phyloP scores from a whole-genome alignment of 2,113 vertebrate genomes.

The Engystomops pustulosus region DNA sequence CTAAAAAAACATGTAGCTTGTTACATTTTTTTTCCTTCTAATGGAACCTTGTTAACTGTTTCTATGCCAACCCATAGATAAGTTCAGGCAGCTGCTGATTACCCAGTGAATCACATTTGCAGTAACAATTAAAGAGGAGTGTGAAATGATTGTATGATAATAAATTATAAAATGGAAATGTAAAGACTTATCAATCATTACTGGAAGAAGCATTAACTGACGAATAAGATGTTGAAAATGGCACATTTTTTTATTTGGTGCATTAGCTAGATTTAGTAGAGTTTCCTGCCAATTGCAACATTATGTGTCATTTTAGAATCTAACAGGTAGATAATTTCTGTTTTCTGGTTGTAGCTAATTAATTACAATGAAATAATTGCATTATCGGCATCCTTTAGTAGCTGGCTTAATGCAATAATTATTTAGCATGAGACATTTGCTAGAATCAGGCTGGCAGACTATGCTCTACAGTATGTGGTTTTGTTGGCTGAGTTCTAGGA shows the following conservation, averaged over 20 bases:
- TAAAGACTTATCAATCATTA: conserved; percentile 76
- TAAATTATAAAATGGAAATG: conserved; percentile 65
- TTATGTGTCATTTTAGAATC: conserved; percentile 50
- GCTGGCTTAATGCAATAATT: conserved; percentile 42
- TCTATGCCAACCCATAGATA: conserved; percentile 71
- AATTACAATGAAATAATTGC: conserved; percentile 49
- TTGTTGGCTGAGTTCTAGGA: neutral
- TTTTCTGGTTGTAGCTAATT: conserved; percentile 51
- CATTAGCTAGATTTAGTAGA: conserved; percentile 19
- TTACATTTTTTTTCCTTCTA: conserved; percentile 62
- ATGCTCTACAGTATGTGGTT: neutral
- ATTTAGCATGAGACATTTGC: conserved; percentile 40
- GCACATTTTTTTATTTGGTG: conserved; percentile 65
- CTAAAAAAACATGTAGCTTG: neutral
- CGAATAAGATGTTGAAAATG: conserved; percentile 69
- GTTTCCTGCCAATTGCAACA: conserved; percentile 55
- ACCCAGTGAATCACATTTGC: conserved; percentile 78
- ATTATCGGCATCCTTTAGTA: conserved; percentile 35
- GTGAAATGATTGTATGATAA: conserved; percentile 71
- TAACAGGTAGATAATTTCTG: conserved; percentile 46
- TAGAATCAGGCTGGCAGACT: neutral
- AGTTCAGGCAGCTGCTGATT: conserved; percentile 77
- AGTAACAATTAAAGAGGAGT: conserved; percentile 76
- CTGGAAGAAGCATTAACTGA: conserved; percentile 73
- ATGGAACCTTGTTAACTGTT: conserved; percentile 75